Conservation (phyloP, 1,140 invertebrate genomes). For the Zaprionus vittiger region DNA sequence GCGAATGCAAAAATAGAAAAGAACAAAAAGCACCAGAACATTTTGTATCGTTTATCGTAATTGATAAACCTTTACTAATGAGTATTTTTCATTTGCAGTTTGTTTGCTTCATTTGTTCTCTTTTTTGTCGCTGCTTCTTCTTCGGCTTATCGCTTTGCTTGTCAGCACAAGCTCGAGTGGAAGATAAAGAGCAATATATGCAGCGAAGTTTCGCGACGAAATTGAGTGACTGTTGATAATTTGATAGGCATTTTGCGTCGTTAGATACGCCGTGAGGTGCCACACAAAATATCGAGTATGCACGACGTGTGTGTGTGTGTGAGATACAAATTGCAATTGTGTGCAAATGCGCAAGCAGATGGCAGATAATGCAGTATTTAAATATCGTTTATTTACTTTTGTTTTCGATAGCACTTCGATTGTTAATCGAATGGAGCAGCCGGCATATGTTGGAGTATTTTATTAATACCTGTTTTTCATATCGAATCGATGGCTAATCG, state of each 20-base stretch:
- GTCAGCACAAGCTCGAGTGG: not conserved
- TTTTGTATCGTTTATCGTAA: constrained; percentile 18
- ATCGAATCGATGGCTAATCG: not conserved
- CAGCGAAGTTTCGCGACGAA: not conserved
- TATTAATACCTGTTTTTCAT: not conserved
- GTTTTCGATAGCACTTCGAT: not conserved
- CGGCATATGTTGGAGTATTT: too few species aligned
- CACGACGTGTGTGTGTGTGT: not conserved
- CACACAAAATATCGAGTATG: not conserved
- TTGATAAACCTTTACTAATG: constrained; percentile 10
- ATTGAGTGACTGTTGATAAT: constrained; percentile 7
- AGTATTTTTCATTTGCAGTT: constrained; percentile 9
- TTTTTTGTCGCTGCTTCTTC: not conserved
- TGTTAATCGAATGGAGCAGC: too few species aligned
- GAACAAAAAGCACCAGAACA: not conserved
- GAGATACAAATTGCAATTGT: too few species aligned
- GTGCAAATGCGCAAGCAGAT: too few species aligned
- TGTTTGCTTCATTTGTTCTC: not conserved
- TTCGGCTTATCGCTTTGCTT: not conserved
- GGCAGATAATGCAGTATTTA: too few species aligned
- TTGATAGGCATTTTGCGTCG: constrained; percentile 26
- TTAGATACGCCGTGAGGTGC: not conserved
- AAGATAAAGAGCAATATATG: constrained; percentile 4
- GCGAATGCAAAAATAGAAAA: constrained; percentile 18
- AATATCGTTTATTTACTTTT: not conserved